Evolutionary conservation across 2,888 invertebrate genomes (phyloP).

Genomic region (Lochmaea crataegi): DNA sequence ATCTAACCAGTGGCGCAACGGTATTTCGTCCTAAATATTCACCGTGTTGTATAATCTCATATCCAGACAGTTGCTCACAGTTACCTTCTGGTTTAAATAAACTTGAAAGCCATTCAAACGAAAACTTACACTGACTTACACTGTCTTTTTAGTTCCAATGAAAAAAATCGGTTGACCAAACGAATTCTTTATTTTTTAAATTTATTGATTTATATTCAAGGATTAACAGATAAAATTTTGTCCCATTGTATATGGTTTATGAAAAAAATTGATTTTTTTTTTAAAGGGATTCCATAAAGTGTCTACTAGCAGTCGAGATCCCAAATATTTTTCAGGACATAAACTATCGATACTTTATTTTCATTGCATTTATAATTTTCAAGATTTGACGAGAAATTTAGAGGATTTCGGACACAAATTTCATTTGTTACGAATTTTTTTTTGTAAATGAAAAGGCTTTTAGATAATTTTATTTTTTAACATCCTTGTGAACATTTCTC

Average conservation of each 20-base stretch:
- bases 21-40: constrained; percentile 10
- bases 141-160: constrained; percentile 8
- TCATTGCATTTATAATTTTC: no score
- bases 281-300: background rate
- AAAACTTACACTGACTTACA: constrained; percentile 34
- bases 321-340: background rate
- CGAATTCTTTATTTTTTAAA: background rate
- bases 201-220: background rate
- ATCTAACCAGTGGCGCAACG: constrained; percentile 35
- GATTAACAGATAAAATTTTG: constrained; percentile 7
- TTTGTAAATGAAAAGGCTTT: no score
- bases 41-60: constrained; percentile 43
- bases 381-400: no score
- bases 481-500: no score
- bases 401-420: no score
- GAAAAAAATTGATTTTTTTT: background rate
- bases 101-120: constrained; percentile 42
- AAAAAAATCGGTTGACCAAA: constrained; percentile 13
- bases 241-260: background rate
- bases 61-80: constrained; percentile 48
- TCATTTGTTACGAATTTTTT: no score
- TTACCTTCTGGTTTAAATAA: constrained; percentile 50
- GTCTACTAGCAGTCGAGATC: background rate
- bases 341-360: background rate
- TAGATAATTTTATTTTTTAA: no score